Percentiles rank a stretch among this genome's conserved stretches.
phyloP scores from a whole-genome alignment of 2,113 vertebrate genomes.

The Ascaphus truei region DNA sequence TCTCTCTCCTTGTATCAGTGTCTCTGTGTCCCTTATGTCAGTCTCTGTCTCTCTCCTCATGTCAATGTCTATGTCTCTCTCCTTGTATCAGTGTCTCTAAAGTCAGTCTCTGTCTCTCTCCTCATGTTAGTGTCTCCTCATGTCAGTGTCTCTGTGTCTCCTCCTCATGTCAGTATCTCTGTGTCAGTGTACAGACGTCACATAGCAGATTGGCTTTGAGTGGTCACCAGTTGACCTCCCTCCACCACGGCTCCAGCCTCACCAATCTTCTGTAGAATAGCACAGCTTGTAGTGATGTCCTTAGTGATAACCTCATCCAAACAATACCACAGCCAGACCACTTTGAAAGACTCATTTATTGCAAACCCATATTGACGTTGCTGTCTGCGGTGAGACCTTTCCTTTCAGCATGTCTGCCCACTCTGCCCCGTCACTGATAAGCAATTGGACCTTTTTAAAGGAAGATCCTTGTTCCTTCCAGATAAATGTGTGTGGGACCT shows the following conservation, averaged over 20 bases:
- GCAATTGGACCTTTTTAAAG: neutral
- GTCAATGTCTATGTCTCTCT: no score
- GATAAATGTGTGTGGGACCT: neutral
- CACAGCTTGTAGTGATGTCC: neutral
- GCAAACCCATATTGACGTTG: constrained; percentile 1
- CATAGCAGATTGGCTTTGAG: neutral
- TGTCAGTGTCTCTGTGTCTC: no score
- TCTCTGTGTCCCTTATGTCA: no score
- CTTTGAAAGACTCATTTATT: neutral
- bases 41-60: no score
- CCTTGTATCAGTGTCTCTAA: no score
- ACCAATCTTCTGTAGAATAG: neutral
- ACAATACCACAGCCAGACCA: neutral
- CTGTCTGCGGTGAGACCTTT: neutral
- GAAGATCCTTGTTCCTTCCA: neutral
- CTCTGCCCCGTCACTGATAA: neutral
- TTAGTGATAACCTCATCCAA: constrained; percentile 18
- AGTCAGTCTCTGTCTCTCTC: no score
- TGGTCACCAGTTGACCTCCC: no score
- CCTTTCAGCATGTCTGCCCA: neutral
- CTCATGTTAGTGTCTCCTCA: no score
- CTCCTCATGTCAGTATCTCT: no score
- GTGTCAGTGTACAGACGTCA: no score
- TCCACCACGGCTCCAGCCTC: no score
- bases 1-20: no score